Conservation (phyloP, 1,140 invertebrate species). For the Phymastichus coffea region DNA sequence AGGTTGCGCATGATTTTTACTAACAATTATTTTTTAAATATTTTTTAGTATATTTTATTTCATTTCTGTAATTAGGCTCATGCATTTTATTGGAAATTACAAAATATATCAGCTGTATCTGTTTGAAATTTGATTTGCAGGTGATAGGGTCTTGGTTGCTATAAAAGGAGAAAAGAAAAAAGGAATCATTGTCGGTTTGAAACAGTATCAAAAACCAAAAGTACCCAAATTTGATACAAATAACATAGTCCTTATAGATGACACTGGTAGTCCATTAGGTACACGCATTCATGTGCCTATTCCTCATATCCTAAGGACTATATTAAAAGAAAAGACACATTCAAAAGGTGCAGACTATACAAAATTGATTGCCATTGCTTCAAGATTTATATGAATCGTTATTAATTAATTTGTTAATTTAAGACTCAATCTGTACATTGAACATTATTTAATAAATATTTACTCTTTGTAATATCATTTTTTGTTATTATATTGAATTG, state of each 20-base stretch:
- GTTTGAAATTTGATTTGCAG: slow-evolving; percentile 52
- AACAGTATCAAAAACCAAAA: slow-evolving; percentile 78
- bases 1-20: not conserved
- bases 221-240: slow-evolving; percentile 95
- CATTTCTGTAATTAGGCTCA: too few relatives aligned
- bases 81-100: too few relatives aligned
- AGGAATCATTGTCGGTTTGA: slow-evolving; percentile 90
- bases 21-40: not conserved
- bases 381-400: slow-evolving; percentile 79
- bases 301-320: slow-evolving; percentile 85
- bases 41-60: too few relatives aligned
- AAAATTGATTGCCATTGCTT: slow-evolving; percentile 90
- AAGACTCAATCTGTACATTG: too few relatives aligned
- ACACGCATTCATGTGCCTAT: slow-evolving; percentile 94
- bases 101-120: too few relatives aligned
- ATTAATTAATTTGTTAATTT: slow-evolving; percentile 5
- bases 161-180: slow-evolving; percentile 97
- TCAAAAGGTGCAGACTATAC: slow-evolving; percentile 90
- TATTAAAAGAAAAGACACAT: slow-evolving; percentile 78
- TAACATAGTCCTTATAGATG: slow-evolving; percentile 94
- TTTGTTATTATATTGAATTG: not conserved
- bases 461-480: too few relatives aligned
- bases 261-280: slow-evolving; percentile 89
- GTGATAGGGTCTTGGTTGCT: slow-evolving; percentile 90
- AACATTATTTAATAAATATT: not conserved